Conservation (phyloP, 92 coral and sea anemone genomes). For the Palythoa caribaeorum region DNA sequence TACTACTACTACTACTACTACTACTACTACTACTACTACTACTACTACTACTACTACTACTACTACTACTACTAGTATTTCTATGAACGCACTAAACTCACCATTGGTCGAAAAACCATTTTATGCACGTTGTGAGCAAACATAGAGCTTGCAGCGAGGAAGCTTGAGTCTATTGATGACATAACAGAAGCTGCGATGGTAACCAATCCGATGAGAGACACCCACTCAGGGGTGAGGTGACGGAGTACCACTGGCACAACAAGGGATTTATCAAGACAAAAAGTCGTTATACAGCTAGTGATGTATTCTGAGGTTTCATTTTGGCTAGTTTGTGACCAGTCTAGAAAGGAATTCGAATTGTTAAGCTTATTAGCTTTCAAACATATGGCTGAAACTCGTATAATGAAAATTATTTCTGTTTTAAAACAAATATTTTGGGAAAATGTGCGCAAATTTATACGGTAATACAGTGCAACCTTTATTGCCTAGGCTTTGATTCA, state of each 20-base stretch:
- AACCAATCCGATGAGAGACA: slow-evolving; percentile 26
- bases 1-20: no score
- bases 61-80: background rate
- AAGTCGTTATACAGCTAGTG: background rate
- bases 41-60: no score
- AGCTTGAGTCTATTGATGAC: slow-evolving; percentile 32
- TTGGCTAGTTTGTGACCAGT: slow-evolving; percentile 30
- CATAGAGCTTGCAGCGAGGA: slow-evolving; percentile 41
- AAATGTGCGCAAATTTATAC: no score
- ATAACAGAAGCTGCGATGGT: slow-evolving; percentile 12
- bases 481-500: no score
- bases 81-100: background rate
- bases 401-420: no score
- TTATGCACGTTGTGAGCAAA: slow-evolving; percentile 29
- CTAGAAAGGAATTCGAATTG: slow-evolving; percentile 12
- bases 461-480: no score
- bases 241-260: slow-evolving; percentile 21
- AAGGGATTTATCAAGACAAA: slow-evolving; percentile 7
- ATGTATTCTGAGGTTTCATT: slow-evolving; percentile 9
- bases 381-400: no score
- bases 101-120: slow-evolving; percentile 23
- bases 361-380: background rate
- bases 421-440: no score
- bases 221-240: slow-evolving; percentile 33
- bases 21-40: no score